Conservation (phyloP, 2,113 vertebrate species). For the Ictalurus furcatus region DNA sequence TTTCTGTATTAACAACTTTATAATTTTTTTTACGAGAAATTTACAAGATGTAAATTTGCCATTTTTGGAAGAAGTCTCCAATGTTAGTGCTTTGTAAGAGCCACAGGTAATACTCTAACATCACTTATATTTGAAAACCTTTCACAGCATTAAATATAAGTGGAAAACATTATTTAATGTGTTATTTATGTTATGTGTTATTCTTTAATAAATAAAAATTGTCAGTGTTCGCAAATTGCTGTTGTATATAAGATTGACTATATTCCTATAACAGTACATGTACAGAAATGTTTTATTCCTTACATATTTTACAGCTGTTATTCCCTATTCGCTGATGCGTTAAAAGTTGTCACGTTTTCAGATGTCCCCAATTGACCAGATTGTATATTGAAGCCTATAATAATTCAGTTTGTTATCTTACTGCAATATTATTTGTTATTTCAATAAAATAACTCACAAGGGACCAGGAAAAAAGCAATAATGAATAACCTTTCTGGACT, state of each 20-base stretch:
- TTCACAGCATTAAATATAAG: not conserved
- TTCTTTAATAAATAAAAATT: not conserved
- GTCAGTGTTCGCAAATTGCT: too few relatives aligned
- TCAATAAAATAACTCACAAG: not conserved
- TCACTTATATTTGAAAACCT: not conserved
- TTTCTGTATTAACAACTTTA: not conserved
- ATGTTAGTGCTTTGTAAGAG: not conserved
- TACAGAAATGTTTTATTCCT: not conserved
- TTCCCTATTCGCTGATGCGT: not conserved
- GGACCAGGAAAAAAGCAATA: not conserved
- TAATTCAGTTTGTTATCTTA: not conserved
- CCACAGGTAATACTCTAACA: not conserved
- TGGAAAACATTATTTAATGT: not conserved
- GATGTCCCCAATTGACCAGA: not conserved
- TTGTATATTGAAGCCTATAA: not conserved
- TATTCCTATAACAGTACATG: not conserved
- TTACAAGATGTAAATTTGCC: not conserved
- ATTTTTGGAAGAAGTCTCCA: not conserved
- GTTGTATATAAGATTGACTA: not conserved
- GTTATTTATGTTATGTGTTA: too few relatives aligned
- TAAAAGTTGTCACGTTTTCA: not conserved
- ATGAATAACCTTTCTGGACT: not conserved
- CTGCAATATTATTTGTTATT: not conserved
- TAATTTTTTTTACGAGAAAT: too few relatives aligned
- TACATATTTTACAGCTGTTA: not conserved